A percentile compares a stretch with the other conserved stretches of the same genome.
phyloP scores from a whole-genome alignment of 2,888 invertebrate genomes.

The Sipha maydis region DNA sequence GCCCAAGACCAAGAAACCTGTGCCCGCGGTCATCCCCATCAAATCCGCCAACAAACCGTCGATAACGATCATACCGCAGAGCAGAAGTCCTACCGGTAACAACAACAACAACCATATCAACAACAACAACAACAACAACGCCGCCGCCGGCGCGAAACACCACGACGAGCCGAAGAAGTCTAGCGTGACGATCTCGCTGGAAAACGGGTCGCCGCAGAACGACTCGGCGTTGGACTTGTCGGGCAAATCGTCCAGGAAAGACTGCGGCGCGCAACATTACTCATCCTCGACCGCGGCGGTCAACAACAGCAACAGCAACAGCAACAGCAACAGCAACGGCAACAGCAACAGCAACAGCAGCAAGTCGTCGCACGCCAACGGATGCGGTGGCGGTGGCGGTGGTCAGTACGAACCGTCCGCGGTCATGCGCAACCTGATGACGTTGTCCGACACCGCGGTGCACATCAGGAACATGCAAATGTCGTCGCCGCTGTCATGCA shows the following conservation, averaged over 20 bases:
- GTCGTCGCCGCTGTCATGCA: slow-evolving; percentile 62
- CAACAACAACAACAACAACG: not conserved
- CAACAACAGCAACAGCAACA: slow-evolving; percentile 25
- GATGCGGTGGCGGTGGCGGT: not conserved
- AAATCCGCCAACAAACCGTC: slow-evolving; percentile 45
- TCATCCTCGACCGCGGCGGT: not conserved
- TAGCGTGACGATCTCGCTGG: slow-evolving; percentile 59
- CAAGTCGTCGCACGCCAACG: slow-evolving; percentile 36
- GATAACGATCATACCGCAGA: slow-evolving; percentile 39
- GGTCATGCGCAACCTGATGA: slow-evolving; percentile 71
- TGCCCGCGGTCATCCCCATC: slow-evolving; percentile 55
- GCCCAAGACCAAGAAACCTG: slow-evolving; percentile 58
- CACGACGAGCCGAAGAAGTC: slow-evolving; percentile 47
- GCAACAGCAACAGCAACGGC: slow-evolving; percentile 59
- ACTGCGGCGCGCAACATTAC: slow-evolving; percentile 27
- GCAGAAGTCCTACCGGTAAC: not conserved
- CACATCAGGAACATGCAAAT: slow-evolving; percentile 66
- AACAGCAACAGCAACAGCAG: slow-evolving; percentile 40
- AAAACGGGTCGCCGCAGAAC: slow-evolving; percentile 43
- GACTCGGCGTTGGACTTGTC: slow-evolving; percentile 71
- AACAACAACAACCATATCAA: slow-evolving; percentile 17
- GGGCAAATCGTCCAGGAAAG: slow-evolving; percentile 67
- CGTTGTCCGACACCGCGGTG: slow-evolving; percentile 69
- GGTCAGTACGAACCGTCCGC: slow-evolving; percentile 35
- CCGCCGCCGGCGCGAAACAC: not conserved